Evolutionary conservation across 2,797 vertebrate genomes (phyloP).

Genomic region (Sparidentex hasta): DNA sequence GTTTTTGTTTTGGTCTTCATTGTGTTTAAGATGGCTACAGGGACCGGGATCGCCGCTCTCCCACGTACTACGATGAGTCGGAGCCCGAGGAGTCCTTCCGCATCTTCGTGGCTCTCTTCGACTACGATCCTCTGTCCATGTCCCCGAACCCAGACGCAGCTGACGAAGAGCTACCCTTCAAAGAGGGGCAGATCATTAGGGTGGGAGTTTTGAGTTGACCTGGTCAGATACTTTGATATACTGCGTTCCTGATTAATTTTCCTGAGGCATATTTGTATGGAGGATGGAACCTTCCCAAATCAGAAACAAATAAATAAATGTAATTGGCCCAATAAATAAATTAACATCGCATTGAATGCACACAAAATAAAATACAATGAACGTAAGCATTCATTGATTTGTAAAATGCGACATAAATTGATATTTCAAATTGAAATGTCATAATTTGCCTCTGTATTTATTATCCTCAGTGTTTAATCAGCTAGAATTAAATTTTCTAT

Average conservation of each 20-base stretch:
- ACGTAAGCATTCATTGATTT: too few relatives aligned
- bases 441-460: too few relatives aligned
- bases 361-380: too few relatives aligned
- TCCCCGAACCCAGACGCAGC: slow-evolving; percentile 97
- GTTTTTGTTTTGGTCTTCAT: slow-evolving; percentile 21
- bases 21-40: slow-evolving; percentile 88
- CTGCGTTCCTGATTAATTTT: neutral
- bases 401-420: too few relatives aligned
- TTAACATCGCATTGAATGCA: too few relatives aligned
- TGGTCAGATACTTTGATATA: neutral
- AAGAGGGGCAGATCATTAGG: slow-evolving; percentile 97
- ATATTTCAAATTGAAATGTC: too few relatives aligned
- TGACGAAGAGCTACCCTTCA: slow-evolving; percentile 97
- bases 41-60: slow-evolving; percentile 86
- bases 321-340: too few relatives aligned
- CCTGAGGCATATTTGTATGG: too few relatives aligned
- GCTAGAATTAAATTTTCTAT: too few relatives aligned
- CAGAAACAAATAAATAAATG: too few relatives aligned
- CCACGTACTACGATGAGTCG: slow-evolving; percentile 93
- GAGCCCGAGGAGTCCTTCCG: slow-evolving; percentile 92
- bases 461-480: too few relatives aligned
- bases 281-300: too few relatives aligned
- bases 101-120: slow-evolving; percentile 97
- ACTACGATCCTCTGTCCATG: slow-evolving; percentile 98
- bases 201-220: slow-evolving; percentile 54